These are phyloP conservation scores for Hippopotamyrus pictus DNA, from an alignment of 2,797 vertebrate genomes.

Conservation along the genomic window DNA sequence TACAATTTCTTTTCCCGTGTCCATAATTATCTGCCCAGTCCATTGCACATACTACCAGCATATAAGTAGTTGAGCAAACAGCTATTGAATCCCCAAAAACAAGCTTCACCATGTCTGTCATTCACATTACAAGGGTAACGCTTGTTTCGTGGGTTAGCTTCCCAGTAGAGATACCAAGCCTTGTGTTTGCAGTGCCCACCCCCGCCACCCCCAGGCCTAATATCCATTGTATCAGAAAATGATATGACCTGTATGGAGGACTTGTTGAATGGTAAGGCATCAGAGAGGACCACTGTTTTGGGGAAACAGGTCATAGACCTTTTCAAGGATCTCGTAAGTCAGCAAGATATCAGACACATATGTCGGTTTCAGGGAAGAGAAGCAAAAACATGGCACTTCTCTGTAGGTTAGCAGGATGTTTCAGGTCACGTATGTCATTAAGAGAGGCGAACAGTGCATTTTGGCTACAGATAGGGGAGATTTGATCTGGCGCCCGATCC, in stretches of 20 bases:
- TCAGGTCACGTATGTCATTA: not conserved
- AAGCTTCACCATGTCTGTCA: not conserved
- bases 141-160: not conserved
- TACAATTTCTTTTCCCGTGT: not conserved
- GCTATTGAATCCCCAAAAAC: not conserved
- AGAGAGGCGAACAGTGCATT: not conserved
- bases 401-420: not conserved
- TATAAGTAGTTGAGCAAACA: not conserved
- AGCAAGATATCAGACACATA: not conserved
- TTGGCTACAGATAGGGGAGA: not conserved
- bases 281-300: not conserved
- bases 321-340: not conserved
- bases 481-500: not conserved
- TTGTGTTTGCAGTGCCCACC: not conserved
- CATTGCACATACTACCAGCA: not conserved
- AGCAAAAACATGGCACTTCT: slow-evolving; percentile 4
- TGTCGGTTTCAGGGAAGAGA: not conserved
- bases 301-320: not conserved
- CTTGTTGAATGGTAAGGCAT: not conserved
- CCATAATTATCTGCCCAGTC: not conserved
- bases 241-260: not conserved
- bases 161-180: not conserved
- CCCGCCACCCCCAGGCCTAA: not conserved
- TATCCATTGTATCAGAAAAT: not conserved
- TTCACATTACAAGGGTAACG: not conserved